phyloP scores from a whole-genome alignment of 2,888 invertebrate genomes.

The Lithodes maja region DNA sequence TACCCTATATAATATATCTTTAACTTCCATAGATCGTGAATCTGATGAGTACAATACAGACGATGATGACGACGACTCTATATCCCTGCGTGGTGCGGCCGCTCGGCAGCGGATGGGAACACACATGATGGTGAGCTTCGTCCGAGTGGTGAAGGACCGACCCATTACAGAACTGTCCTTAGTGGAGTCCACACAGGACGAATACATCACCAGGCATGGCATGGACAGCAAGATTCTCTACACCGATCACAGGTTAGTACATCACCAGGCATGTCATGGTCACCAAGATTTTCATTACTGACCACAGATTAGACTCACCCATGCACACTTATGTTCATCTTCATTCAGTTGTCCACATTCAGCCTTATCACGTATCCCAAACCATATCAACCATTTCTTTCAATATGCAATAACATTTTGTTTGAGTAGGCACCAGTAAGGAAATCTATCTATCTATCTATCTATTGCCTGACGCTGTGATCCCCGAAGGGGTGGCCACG shows the following conservation, averaged over 20 bases:
- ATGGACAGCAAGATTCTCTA: conserved; percentile 92
- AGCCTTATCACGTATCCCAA: no score
- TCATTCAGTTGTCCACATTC: no score
- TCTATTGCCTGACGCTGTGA: no score
- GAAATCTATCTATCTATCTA: no score
- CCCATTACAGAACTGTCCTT: conserved; percentile 81
- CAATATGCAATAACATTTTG: no score
- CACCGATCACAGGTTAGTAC: conserved; percentile 83
- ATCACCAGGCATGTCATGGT: conserved; percentile 88
- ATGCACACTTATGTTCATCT: no score
- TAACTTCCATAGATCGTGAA: neutral
- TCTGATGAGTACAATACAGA: neutral
- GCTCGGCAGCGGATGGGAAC: conserved; percentile 44
- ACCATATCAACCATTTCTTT: no score
- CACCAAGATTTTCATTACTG: conserved; percentile 91
- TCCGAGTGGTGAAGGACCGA: conserved; percentile 82
- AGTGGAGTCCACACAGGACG: conserved; percentile 84
- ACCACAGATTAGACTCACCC: conserved; percentile 79
- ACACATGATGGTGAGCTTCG: conserved; percentile 76
- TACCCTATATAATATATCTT: neutral
- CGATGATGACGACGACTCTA: conserved; percentile 2
- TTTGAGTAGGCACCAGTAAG: no score
- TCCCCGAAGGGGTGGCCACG: no score
- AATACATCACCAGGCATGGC: conserved; percentile 92
- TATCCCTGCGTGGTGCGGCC: neutral